Evolutionary conservation across 2,113 vertebrate species (phyloP).

Genomic region (Cyphomyrus discorhynchus): DNA sequence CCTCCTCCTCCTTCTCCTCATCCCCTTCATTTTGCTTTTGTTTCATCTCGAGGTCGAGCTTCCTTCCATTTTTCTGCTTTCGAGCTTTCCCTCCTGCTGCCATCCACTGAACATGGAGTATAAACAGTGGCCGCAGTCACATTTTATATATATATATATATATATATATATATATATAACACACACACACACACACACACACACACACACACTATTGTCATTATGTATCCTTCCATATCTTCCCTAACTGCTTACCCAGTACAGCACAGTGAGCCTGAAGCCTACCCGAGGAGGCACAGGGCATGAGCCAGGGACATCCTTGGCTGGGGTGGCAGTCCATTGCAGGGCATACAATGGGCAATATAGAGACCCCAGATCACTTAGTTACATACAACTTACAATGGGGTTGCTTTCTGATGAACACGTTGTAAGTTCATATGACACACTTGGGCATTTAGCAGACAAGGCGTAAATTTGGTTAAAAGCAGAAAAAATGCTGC

Average conservation of each 20-base stretch:
- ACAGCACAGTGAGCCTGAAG: not conserved
- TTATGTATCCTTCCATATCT: not conserved
- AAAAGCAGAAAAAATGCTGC: not conserved
- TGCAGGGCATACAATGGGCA: not conserved
- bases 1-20: not conserved
- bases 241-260: not conserved
- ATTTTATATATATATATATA: not conserved
- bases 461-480: not conserved
- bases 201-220: not conserved
- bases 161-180: not conserved
- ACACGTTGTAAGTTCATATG: not conserved
- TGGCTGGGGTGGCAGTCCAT: not conserved
- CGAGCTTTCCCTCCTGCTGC: not conserved
- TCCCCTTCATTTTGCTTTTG: not conserved
- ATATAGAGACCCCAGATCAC: not conserved
- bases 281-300: not conserved
- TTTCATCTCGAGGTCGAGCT: not conserved
- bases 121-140: constrained; percentile 12
- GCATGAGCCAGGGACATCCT: not conserved
- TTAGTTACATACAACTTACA: not conserved
- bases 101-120: not conserved
- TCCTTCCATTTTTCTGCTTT: not conserved
- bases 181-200: not conserved
- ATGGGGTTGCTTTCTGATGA: not conserved
- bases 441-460: not conserved